Percentiles rank a stretch among this genome's conserved stretches.
Conservation (phyloP, 2,113 vertebrate species). For the Clupea harengus region DNA sequence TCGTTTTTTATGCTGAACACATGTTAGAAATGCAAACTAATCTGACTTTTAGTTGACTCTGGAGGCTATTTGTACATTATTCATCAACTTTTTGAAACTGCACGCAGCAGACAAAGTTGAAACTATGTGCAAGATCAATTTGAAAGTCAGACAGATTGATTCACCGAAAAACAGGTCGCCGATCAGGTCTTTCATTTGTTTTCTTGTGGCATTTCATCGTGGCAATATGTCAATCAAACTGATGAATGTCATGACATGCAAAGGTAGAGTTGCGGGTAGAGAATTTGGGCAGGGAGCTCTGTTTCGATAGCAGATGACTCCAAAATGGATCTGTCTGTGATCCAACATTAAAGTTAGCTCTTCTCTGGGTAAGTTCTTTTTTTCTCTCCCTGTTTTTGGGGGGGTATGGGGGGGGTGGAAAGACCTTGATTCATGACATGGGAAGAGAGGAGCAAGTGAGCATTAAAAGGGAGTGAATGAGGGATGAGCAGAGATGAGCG, state of each 20-base stretch:
- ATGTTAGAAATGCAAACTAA: not conserved
- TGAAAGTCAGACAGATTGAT: constrained; percentile 14
- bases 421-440: constrained; percentile 11
- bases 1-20: not conserved
- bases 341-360: not conserved
- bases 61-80: not conserved
- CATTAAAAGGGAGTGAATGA: constrained; percentile 27
- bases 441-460: not conserved
- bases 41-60: not conserved
- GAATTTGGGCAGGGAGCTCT: not conserved
- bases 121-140: not conserved
- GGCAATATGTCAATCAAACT: not conserved
- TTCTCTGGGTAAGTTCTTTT: not conserved
- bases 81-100: not conserved
- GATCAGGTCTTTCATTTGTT: not conserved
- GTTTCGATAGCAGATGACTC: not conserved
- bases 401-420: too few relatives aligned
- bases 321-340: not conserved
- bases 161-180: not conserved
- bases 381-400: not conserved
- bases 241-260: not conserved
- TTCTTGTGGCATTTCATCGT: not conserved
- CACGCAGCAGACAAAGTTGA: not conserved
- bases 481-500: constrained; percentile 48
- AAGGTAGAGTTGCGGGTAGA: not conserved